Base-by-base conservation (phyloP, 2,113 vertebrate genomes). In the Aldabrachelys gigantea region DNA sequence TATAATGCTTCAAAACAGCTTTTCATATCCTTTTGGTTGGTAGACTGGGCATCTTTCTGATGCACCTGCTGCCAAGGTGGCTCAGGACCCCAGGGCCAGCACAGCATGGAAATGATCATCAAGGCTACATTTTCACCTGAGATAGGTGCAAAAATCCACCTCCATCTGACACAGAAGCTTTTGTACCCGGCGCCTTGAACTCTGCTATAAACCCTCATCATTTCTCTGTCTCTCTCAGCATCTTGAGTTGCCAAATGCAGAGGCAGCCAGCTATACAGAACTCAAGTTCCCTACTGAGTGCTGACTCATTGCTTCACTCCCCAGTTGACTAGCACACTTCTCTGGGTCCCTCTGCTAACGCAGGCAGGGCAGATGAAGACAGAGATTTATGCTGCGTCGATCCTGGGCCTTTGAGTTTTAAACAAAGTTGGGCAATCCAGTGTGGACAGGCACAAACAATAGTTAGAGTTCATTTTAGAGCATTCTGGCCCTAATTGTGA, bases 291-390 rank as follows among this genome's bases (percentile, higher is more conserved):
- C 89, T 89, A 31, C 12, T 78, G 91, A 90, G 90, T 83, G 65
- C 91, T 96, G 93, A 98, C 81, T 94, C 93, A 94, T 53, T 21
- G 59, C 90, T 86, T 96, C 83, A 84, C 76, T 90, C 38, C 31
- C 41, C 72, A 91, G 86, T 96, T 92, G 94, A 96, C 75, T 89
- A 96, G 88, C 24, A 90, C 62, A 89, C 19, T 82, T 50, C n/a
- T 69, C n/a, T 87, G 49, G 81, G 88, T 94, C 82, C 81, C 84
- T 41, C 52, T 80, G 31, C 35, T 44, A 78, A 59, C n/a, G 27
- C 35, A 16, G 56, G 78, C 38, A 31, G 22, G 53, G 5, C 29
- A 49, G 56, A 50, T 29, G 41, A 29, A 65, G 75, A 53, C 29
- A 49, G 69, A 94, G 82, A 65, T 89, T 57, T 94, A 94, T 80